Evolutionary conservation across 1,140 invertebrate genomes (phyloP), one percentile per base, ranked within the genome.

Genomic region (Heliconius nattereri): DNA sequence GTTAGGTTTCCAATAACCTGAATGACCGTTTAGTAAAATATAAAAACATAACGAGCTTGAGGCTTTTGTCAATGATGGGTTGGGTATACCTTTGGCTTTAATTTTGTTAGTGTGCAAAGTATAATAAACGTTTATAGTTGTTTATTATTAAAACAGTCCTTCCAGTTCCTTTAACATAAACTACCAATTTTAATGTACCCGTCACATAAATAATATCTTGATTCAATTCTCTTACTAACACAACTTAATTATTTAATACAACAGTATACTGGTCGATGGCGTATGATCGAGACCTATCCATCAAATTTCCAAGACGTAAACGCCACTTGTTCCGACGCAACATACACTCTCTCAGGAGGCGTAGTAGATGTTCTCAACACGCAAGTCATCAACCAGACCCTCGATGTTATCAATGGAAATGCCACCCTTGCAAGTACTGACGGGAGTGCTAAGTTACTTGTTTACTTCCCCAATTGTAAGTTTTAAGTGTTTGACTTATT

Each of bases 221-320:
- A 40, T 40, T 11, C 1, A 40, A 40, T 40, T 40, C 9, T 35
- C 7, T 35, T 35, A 40, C 37, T 40, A 9, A 40, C 9, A 11
- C 1, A 11, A 49, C 3, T 20, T 52, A 52, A 52, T 7, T 52
- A 16, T 52, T 52, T 52, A 19, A 9, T 57, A 57, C 20, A 23
- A 66, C 73, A 92, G 91, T 93, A 91, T 57, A 26, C 78, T 13
- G 89, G 88, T 5, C 80, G 78, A 7, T 93, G 91, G 91, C 84
- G 87, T 26, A 78, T 90, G 73, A 85, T 93, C 19, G 86, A 91
- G 60, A 85, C 79, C 0, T 93, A 93, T 54, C 77, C 84, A 32
- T 80, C 89, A 0, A 83, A 87, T 16, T 90, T 88, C 82, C 91
- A 92, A 88, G 29, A 60, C 2, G 37, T 23, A 3, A 13, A 0